phyloP scores from a whole-genome alignment of 2,888 invertebrate species.

The Pyralis farinalis region DNA sequence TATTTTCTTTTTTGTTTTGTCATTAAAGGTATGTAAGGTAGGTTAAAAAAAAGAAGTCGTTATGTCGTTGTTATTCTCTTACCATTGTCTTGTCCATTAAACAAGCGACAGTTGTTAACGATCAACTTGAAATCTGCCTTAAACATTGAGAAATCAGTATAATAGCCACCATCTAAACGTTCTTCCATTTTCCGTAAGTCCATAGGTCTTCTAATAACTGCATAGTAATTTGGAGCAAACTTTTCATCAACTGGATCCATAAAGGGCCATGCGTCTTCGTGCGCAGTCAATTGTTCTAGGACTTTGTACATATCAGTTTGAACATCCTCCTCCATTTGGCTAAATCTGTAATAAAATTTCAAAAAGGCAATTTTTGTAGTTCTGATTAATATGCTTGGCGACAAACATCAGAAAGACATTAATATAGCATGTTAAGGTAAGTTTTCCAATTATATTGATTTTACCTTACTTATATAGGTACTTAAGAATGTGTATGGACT shows the following conservation, averaged over 20 bases:
- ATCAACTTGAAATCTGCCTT: conserved; percentile 94
- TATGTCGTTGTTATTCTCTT: too few species aligned
- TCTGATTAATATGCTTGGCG: too few species aligned
- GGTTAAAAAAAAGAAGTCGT: too few species aligned
- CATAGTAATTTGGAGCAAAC: conserved; percentile 92
- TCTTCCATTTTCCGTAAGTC: conserved; percentile 94
- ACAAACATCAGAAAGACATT: too few species aligned
- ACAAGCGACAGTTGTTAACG: conserved; percentile 94
- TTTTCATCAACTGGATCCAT: conserved; percentile 96
- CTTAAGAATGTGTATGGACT: too few species aligned
- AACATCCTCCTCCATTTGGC: conserved; percentile 91
- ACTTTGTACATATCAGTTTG: conserved; percentile 96
- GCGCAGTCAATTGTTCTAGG: conserved; percentile 91
- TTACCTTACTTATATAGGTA: too few species aligned
- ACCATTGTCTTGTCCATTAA: conserved; percentile 97
- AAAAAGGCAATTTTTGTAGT: too few species aligned
- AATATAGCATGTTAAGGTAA: too few species aligned
- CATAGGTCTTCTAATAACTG: conserved; percentile 90
- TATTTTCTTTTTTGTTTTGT: too few species aligned
- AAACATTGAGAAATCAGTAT: conserved; percentile 89
- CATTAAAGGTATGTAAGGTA: too few species aligned
- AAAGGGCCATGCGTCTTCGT: conserved; percentile 97
- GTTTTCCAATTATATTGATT: too few species aligned
- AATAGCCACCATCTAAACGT: conserved; percentile 89
- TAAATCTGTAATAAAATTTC: conserved; percentile 81